These are phyloP conservation scores for Coregonus clupeaformis DNA, from an alignment of 2,113 vertebrate species.

Conservation along the genomic window DNA sequence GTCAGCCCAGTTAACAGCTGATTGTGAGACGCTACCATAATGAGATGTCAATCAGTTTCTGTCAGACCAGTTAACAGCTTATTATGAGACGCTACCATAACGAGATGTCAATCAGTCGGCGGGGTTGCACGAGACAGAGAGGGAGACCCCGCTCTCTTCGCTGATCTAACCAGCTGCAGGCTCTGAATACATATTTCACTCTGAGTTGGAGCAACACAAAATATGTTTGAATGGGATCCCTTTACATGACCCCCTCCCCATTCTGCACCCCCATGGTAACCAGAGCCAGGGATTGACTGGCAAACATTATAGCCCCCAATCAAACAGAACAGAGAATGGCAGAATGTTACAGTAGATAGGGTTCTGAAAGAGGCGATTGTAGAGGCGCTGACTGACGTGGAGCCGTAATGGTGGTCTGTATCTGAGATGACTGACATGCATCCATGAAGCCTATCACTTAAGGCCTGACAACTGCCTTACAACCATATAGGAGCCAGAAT, in stretches of 20 bases:
- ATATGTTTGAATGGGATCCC: slow-evolving; percentile 89
- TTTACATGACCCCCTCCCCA: slow-evolving; percentile 62
- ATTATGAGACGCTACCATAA: slow-evolving; percentile 91
- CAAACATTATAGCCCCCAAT: not conserved
- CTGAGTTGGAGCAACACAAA: slow-evolving; percentile 84
- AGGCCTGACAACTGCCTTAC: slow-evolving; percentile 23
- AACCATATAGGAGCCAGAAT: slow-evolving; percentile 28
- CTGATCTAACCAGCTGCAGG: slow-evolving; percentile 93
- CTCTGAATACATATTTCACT: slow-evolving; percentile 89
- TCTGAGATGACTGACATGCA: slow-evolving; percentile 4
- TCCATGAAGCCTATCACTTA: slow-evolving; percentile 18
- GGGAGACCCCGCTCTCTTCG: slow-evolving; percentile 39
- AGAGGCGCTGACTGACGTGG: slow-evolving; percentile 76
- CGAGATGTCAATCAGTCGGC: slow-evolving; percentile 85
- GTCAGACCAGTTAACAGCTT: slow-evolving; percentile 87
- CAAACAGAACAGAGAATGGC: slow-evolving; percentile 12
- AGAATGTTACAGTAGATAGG: not conserved
- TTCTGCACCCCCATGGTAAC: not conserved
- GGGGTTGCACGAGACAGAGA: not conserved
- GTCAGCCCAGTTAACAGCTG: slow-evolving; percentile 93
- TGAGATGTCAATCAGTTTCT: slow-evolving; percentile 85
- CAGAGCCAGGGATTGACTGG: not conserved
- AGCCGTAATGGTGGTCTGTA: slow-evolving; percentile 15
- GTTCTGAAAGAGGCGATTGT: slow-evolving; percentile 77
- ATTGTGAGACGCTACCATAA: slow-evolving; percentile 90